phyloP scores from a whole-genome alignment of 2,797 vertebrate genomes.

The Falco naumanni region DNA sequence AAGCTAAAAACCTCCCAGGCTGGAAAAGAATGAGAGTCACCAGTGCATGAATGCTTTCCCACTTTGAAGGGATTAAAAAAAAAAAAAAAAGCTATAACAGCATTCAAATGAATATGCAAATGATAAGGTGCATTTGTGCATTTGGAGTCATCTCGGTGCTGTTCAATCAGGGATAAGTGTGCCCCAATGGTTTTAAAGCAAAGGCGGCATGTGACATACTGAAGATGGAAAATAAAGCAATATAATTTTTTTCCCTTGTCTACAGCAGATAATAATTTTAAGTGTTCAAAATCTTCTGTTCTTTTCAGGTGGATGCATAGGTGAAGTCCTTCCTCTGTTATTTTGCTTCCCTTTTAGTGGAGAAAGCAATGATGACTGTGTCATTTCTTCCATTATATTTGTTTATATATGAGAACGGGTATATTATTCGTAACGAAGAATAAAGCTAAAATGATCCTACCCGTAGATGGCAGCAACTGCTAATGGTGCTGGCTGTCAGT shows the following conservation, averaged over 20 bases:
- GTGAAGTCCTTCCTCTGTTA: neutral
- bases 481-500: neutral
- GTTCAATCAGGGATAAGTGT: neutral
- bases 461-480: slow-evolving; percentile 66
- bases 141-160: neutral
- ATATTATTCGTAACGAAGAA: neutral
- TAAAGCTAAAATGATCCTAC: neutral
- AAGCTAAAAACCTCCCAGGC: neutral
- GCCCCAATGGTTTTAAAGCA: neutral
- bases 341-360: neutral
- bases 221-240: neutral
- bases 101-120: neutral
- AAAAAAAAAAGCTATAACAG: neutral
- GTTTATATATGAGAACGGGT: neutral
- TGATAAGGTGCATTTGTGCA: neutral
- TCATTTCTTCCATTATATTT: neutral
- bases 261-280: neutral
- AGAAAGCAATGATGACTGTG: neutral
- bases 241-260: neutral
- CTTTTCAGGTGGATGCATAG: neutral
- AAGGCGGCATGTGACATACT: neutral
- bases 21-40: neutral
- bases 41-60: neutral
- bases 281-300: neutral
- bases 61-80: neutral